Evolutionary conservation across 2,797 vertebrate genomes (phyloP).

Genomic region (Avahi laniger): DNA sequence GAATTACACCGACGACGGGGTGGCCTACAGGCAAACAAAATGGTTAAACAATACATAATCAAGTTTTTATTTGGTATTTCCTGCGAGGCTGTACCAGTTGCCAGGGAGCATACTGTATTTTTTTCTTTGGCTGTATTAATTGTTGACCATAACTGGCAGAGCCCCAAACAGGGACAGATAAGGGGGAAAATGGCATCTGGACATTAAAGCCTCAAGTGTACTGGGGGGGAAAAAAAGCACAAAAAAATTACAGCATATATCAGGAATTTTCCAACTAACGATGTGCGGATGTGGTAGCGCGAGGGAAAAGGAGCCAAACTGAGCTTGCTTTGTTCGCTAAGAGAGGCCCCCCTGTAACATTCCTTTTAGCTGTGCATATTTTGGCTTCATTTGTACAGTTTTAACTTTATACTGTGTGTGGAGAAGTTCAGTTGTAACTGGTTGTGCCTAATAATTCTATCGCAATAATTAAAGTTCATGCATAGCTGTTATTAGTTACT

Average conservation of each 20-base stretch:
- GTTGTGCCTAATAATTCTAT: conserved; percentile 85
- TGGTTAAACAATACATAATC: conserved; percentile 89
- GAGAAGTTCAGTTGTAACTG: conserved; percentile 87
- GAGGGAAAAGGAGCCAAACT: conserved; percentile 97
- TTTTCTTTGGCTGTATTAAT: conserved; percentile 88
- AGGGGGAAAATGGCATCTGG: conserved; percentile 91
- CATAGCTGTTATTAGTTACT: conserved; percentile 36
- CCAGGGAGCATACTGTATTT: conserved; percentile 88
- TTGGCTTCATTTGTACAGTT: conserved; percentile 94
- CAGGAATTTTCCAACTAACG: conserved; percentile 99
- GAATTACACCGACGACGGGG: conserved; percentile 86
- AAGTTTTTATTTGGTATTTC: conserved; percentile 92
- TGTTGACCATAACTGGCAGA: conserved; percentile 89
- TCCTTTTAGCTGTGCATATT: conserved; percentile 99
- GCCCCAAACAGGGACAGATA: conserved; percentile 89
- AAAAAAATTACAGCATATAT: conserved; percentile 99
- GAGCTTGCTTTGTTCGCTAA: conserved; percentile 98
- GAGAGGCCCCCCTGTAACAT: conserved; percentile 97
- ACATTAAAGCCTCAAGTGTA: conserved; percentile 94
- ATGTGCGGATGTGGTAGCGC: conserved; percentile 99
- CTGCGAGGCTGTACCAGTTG: conserved; percentile 88
- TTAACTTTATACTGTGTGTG: conserved; percentile 95
- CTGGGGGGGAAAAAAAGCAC: conserved; percentile 84
- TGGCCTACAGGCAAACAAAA: conserved; percentile 88
- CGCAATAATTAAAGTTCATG: conserved; percentile 79